These are phyloP conservation scores for Heliconius hortense DNA, from an alignment of 2,888 invertebrate genomes.

Conservation along the genomic window DNA sequence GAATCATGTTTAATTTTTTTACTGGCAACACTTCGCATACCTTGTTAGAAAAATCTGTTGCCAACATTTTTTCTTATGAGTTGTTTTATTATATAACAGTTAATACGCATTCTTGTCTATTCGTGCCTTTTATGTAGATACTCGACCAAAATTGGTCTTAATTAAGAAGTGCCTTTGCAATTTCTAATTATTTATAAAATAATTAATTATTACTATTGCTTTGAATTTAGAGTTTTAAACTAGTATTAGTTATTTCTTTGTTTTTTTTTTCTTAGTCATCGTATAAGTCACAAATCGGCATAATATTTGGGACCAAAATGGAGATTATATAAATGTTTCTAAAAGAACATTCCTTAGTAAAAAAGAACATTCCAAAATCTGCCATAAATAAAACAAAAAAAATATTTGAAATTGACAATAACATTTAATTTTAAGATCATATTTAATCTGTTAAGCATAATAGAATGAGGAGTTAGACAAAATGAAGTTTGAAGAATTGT, in stretches of 20 bases:
- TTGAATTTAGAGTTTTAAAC: not conserved
- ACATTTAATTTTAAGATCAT: constrained; percentile 20
- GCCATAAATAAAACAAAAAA: constrained; percentile 18
- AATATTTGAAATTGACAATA: constrained; percentile 37
- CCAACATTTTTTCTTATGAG: constrained; percentile 19
- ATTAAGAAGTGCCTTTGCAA: constrained; percentile 36
- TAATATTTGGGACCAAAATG: constrained; percentile 31
- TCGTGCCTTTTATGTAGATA: constrained; percentile 44
- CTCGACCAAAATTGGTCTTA: constrained; percentile 21
- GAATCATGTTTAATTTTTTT: constrained; percentile 18
- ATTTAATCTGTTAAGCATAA: constrained; percentile 32
- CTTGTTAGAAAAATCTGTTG: not conserved
- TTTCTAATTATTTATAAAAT: constrained; percentile 18
- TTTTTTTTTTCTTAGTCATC: constrained; percentile 9
- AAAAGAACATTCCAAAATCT: constrained; percentile 30
- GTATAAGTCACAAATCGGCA: constrained; percentile 35
- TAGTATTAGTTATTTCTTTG: constrained; percentile 1
- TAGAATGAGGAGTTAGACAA: constrained; percentile 9
- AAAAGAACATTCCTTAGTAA: constrained; percentile 32
- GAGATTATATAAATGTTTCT: constrained; percentile 5
- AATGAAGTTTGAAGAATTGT: not conserved
- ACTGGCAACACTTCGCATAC: constrained; percentile 22
- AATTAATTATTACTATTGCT: constrained; percentile 14
- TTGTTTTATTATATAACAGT: constrained; percentile 11
- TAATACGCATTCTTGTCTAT: constrained; percentile 39